A percentile compares a stretch with the other conserved stretches of the same genome.
Conservation (phyloP, 2,888 invertebrate species). For the Sepiola atlantica region DNA sequence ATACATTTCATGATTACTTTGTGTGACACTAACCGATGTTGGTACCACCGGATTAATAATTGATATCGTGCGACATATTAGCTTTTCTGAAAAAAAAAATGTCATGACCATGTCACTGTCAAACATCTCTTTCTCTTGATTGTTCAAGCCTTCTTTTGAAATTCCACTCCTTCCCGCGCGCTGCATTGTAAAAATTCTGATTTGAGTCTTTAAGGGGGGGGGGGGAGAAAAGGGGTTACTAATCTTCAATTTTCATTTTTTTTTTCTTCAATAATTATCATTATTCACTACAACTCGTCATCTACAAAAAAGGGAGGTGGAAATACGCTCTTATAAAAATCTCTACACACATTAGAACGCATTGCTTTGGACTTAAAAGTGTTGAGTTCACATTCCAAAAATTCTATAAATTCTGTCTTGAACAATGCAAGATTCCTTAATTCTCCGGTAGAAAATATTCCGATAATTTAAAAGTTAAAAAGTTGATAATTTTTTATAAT, state of each 20-base stretch:
- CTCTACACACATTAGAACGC: not conserved
- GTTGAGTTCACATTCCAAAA: conserved; percentile 13
- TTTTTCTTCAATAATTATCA: not conserved
- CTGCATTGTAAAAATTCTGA: not conserved
- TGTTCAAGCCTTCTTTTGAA: not conserved
- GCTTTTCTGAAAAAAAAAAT: not conserved
- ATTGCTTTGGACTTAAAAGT: conserved; percentile 7
- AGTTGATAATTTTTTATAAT: too few species aligned
- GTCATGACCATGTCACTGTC: too few species aligned
- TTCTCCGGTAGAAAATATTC: not conserved
- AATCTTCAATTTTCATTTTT: not conserved
- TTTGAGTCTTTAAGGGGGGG: too few species aligned
- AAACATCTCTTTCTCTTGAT: not conserved
- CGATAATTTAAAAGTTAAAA: not conserved
- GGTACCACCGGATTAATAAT: too few species aligned
- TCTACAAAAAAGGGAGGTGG: not conserved
- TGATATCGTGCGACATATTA: not conserved
- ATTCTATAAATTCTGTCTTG: conserved; percentile 12
- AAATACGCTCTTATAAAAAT: not conserved
- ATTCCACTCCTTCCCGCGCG: not conserved
- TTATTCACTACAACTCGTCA: not conserved
- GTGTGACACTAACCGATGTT: too few species aligned
- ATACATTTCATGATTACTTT: too few species aligned
- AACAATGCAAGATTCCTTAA: not conserved
- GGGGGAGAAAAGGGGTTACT: not conserved